Percentiles rank a stretch among this genome's conserved stretches.
These are phyloP conservation scores for Apodemus speciosus DNA, from an alignment of 2,113 vertebrate species.

Conservation along the genomic window DNA sequence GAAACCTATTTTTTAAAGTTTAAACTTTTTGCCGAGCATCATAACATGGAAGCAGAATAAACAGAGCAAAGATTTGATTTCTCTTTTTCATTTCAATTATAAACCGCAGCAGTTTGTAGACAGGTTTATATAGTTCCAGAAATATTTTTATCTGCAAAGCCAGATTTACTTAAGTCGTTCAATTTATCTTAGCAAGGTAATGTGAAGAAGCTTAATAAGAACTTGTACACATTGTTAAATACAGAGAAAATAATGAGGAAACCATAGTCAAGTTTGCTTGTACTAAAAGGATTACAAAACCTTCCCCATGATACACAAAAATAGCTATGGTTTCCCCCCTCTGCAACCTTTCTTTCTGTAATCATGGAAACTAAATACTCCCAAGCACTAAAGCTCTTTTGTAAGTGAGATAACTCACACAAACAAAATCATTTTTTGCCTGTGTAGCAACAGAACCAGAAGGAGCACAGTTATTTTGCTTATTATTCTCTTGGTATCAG, in stretches of 20 bases:
- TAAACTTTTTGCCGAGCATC: background rate
- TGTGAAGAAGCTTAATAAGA: constrained; percentile 36
- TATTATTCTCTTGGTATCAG: constrained; percentile 15
- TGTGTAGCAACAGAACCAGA: background rate
- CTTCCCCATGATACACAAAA: background rate
- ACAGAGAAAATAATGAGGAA: constrained; percentile 35
- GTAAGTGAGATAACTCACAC: constrained; percentile 17
- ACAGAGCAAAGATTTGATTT: background rate
- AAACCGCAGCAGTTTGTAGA: background rate
- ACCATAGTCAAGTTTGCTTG: background rate
- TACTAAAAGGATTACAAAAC: background rate
- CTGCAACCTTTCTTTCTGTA: background rate
- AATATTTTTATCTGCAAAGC: background rate
- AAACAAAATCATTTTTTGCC: background rate
- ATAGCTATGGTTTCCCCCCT: background rate
- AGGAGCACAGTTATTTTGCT: background rate
- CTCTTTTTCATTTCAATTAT: constrained; percentile 37
- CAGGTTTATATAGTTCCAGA: constrained; percentile 20
- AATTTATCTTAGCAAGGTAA: constrained; percentile 21
- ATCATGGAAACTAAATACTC: background rate
- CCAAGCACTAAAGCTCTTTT: constrained; percentile 12
- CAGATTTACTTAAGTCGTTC: constrained; percentile 44
- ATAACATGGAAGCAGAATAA: background rate
- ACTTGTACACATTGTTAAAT: background rate
- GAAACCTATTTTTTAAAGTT: background rate